Percentiles rank a stretch among this genome's conserved stretches.
Conservation (phyloP, 2,797 vertebrate genomes). For the Schizothorax lantsangensis region DNA sequence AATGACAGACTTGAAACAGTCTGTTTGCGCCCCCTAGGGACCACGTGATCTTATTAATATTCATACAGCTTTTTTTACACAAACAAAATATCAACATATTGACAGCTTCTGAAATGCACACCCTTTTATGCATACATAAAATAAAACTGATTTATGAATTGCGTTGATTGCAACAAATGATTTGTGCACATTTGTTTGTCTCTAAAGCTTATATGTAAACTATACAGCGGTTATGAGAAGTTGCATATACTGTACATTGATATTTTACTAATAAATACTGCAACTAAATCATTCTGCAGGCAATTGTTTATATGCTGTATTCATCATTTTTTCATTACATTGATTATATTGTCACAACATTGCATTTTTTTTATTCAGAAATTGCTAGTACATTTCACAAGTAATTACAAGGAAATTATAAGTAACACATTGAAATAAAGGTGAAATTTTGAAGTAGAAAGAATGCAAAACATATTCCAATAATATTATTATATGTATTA, state of each 20-base stretch:
- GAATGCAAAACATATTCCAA: background rate
- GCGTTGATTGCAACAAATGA: background rate
- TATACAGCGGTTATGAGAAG: background rate
- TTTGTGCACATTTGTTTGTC: background rate
- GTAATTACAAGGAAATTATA: background rate
- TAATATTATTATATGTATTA: background rate
- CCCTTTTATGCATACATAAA: background rate
- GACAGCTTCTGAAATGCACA: background rate
- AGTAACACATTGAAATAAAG: background rate
- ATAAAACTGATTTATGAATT: background rate
- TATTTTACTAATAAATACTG: background rate
- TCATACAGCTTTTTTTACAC: background rate
- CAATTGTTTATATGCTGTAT: background rate
- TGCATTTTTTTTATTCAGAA: background rate
- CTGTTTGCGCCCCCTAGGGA: background rate
- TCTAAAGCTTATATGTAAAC: background rate
- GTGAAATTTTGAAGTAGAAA: background rate
- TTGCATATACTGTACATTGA: background rate
- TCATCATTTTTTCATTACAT: background rate
- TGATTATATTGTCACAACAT: background rate
- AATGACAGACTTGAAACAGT: background rate
- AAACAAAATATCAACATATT: background rate
- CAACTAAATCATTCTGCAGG: background rate
- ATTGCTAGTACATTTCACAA: background rate
- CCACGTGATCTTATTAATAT: background rate